Evolutionary conservation across 2,113 vertebrate genomes (phyloP), one percentile per base, ranked within the genome.

Genomic region (Ciconia maguari): DNA sequence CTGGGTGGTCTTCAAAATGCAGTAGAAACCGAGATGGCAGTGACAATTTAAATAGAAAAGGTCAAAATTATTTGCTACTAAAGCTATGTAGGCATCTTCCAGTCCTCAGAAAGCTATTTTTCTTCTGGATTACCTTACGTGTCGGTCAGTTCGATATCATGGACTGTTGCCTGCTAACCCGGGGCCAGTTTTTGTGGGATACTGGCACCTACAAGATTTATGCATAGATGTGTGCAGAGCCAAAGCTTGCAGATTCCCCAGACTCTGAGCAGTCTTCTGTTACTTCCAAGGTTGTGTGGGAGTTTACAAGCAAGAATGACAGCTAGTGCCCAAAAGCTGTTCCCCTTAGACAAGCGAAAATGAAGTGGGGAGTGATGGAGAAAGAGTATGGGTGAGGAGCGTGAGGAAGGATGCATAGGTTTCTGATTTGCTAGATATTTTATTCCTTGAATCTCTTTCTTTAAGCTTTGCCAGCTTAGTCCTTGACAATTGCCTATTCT

Each of bases 71-170:
- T 38, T 83, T 38, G 13, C 65, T 77, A 1, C 32, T 68, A 3
- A 68, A 71, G 36, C 46, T 58, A 4, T 16, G 48, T 57, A 38
- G 70, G 60, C 80, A 64, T 36, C 36, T 94, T 77, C 42, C 38
- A n/a, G 17, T 71, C 75, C 57, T 79, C 64, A 68, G 42, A 27
- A 46, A 77, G 42, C 27, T 71, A 0, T 11, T 88, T 86, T 68
- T 22, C 10, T 49, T 25, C 36, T 72, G 64, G 24, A 8, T 93
- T 55, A 0, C 4, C 2, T 29, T 72, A 49, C 25, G 26, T 62
- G 54, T 38, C 1, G 1, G 16, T 76, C 66, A 65, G 0, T 29
- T 24, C 49, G 3, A 8, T 10, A 12, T 49, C 34, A 6, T 5
- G 34, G 24, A 3, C 36, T 29, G 49, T 20, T 81, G 22, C 58